A percentile compares a stretch with the other conserved stretches of the same genome.
phyloP scores from a whole-genome alignment of 2,797 vertebrate species.

The Erithacus rubecula region DNA sequence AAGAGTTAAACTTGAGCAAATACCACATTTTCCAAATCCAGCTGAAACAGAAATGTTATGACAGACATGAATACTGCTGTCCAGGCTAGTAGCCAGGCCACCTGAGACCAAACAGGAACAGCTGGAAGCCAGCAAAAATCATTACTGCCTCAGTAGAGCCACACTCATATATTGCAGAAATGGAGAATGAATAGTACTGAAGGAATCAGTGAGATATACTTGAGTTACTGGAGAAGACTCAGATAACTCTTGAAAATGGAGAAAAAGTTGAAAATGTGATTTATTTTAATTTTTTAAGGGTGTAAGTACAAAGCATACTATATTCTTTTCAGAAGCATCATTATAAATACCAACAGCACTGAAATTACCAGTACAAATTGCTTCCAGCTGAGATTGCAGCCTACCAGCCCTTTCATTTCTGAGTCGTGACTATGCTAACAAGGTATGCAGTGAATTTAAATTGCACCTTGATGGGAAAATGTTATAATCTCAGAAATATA shows the following conservation, averaged over 20 bases:
- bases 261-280: not conserved
- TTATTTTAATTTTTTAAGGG: not conserved
- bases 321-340: not conserved
- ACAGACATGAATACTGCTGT: conserved; percentile 39
- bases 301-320: not conserved
- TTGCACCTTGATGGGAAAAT: not conserved
- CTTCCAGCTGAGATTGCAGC: conserved; percentile 10
- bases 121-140: conserved; percentile 52
- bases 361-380: conserved; percentile 4
- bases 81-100: conserved; percentile 58
- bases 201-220: not conserved
- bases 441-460: conserved; percentile 3
- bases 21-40: conserved; percentile 43
- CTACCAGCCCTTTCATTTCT: not conserved
- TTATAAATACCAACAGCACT: not conserved
- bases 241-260: not conserved
- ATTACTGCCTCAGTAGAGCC: conserved; percentile 18
- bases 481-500: not conserved
- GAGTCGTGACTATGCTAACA: not conserved
- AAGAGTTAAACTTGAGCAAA: conserved; percentile 15
- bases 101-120: conserved; percentile 64
- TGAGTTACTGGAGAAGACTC: not conserved
- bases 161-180: not conserved
- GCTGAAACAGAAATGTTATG: conserved; percentile 56
- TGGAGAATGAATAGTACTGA: not conserved